Conservation (phyloP, 2,113 vertebrate species). For the Dasyprocta punctata region DNA sequence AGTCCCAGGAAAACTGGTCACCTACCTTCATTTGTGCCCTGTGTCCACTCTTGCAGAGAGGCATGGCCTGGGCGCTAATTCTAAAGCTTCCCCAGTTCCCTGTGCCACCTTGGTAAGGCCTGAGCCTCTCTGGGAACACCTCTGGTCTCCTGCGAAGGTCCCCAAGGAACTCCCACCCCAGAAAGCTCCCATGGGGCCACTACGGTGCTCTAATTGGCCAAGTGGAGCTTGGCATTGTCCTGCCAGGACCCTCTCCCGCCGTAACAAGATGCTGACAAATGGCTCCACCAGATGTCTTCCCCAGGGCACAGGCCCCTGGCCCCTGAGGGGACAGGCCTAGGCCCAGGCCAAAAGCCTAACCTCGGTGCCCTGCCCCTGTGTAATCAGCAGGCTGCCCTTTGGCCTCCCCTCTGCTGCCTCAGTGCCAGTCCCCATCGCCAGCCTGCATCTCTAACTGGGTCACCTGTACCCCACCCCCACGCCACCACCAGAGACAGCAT, state of each 20-base stretch:
- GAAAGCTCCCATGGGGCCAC: neutral
- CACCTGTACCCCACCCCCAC: constrained; percentile 24
- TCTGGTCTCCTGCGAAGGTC: neutral
- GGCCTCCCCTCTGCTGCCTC: neutral
- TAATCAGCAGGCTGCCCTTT: neutral
- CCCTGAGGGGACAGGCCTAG: neutral
- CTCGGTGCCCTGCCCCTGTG: neutral
- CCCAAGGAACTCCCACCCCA: neutral
- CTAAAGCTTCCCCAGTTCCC: neutral
- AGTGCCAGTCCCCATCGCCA: neutral
- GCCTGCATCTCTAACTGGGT: constrained; percentile 58
- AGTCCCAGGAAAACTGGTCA: neutral
- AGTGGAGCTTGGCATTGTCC: neutral
- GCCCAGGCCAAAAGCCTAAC: neutral
- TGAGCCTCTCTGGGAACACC: neutral
- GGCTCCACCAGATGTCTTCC: neutral
- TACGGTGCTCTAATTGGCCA: neutral
- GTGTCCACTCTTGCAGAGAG: neutral
- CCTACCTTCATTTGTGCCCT: neutral
- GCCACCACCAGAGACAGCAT: constrained; percentile 50
- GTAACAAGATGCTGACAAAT: constrained; percentile 61
- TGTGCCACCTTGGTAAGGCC: neutral
- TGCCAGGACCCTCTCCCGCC: neutral
- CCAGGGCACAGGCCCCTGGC: neutral
- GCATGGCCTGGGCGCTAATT: neutral